Base-by-base conservation (phyloP, 2,113 vertebrate species). In the Etia nguti region DNA sequence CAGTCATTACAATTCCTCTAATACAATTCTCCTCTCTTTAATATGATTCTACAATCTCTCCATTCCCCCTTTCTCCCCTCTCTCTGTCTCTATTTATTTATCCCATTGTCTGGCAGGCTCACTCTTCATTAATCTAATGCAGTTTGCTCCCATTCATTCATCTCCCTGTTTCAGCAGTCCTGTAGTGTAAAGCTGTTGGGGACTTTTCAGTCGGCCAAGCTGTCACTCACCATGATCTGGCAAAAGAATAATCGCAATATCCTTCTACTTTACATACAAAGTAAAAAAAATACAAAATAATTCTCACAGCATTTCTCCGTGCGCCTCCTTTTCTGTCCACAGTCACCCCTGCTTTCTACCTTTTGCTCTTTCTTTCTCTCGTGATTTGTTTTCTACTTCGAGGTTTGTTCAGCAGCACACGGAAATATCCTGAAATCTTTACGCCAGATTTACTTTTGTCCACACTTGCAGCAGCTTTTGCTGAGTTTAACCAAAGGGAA, bases 121-220 rank as follows among this genome's bases (percentile, higher is more conserved):
- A 48, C n/a, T 89, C 84, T 88, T 92, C 88, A 91, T 93, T 94
- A 90, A 92, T 93, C 88, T 91, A 94, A 93, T 94, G 90, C 87
- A 90, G 84, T 88, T 93, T 84, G 31, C 80, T 57, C 84, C 82
- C 85, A 80, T 86, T 79, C 80, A 83, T 90, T 93, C 87, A 90
- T 38, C 88, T 82, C 75, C 68, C 62, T 85, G 62, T 86, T 92
- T 89, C 91, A 90, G 89, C 90, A 90, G 83, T 89, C 84, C 65
- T 73, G 52, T 81, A 82, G 81, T 89, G 90, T 81, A 86, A 91
- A 92, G 89, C 70, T 80, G 57, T 79, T 80, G 70, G 56, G 38
- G 79, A 79, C 82, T 79, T 81, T 83, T 89, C 59, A 80, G 81
- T 8, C 8, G 11, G 83, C 87, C 87, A 82, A 94, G 65, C 88